Conservation (phyloP, 2,888 invertebrate genomes). For the Shargacucullia verbasci region DNA sequence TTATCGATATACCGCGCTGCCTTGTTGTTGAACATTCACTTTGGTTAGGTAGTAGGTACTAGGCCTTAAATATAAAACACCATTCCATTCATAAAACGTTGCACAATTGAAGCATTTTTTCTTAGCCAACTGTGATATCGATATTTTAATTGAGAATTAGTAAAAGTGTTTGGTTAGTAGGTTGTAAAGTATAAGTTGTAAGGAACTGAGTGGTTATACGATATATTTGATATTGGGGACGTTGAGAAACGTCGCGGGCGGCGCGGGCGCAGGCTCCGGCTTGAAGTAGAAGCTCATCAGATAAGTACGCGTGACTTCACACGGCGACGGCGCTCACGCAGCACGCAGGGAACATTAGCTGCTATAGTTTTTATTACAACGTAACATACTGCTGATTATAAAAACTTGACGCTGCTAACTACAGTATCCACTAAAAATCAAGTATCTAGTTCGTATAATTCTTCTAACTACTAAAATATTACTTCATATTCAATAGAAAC, state of each 20-base stretch:
- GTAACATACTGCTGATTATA: constrained; percentile 35
- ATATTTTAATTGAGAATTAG: constrained; percentile 57
- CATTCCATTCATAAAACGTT: constrained; percentile 65
- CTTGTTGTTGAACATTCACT: constrained; percentile 72
- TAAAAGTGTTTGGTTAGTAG: constrained; percentile 39
- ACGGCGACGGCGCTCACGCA: constrained; percentile 54
- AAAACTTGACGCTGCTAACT: constrained; percentile 22
- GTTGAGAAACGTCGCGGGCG: constrained; percentile 14
- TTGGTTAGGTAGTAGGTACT: constrained; percentile 64
- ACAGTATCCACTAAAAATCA: constrained; percentile 7
- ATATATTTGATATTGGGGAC: constrained; percentile 5
- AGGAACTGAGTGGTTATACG: constrained; percentile 10
- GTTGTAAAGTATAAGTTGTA: constrained; percentile 17
- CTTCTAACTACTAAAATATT: constrained; percentile 16
- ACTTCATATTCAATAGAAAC: constrained; percentile 16
- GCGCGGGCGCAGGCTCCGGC: constrained; percentile 40
- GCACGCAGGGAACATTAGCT: constrained; percentile 40
- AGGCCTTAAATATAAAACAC: constrained; percentile 60
- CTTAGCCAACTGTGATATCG: constrained; percentile 53
- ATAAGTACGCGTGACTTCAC: constrained; percentile 71
- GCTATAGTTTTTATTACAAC: constrained; percentile 60
- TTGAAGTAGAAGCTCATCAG: constrained; percentile 66
- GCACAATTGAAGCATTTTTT: constrained; percentile 66
- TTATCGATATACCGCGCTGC: constrained; percentile 71
- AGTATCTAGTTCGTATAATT: constrained; percentile 8